Percentiles rank a stretch among this genome's conserved stretches.
Evolutionary conservation across 2,113 vertebrate species (phyloP).

Genomic region (Balaeniceps rex): DNA sequence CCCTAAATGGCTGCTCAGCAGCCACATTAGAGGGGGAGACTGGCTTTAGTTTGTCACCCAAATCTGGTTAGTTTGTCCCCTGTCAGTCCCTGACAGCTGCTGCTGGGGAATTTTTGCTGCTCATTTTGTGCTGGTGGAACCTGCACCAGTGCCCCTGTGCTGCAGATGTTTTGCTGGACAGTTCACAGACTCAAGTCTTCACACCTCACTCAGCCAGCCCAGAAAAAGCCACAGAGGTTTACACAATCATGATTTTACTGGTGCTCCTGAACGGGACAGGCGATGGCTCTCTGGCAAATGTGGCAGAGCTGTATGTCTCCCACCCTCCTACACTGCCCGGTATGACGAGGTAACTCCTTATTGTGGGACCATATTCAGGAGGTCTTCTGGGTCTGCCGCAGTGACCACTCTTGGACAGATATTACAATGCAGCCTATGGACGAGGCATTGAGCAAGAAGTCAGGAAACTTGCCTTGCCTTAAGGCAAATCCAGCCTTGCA

Average conservation of each 20-base stretch:
- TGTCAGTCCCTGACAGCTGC: not conserved
- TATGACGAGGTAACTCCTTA: not conserved
- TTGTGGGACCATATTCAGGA: not conserved
- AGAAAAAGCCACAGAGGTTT: not conserved
- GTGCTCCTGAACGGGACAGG: not conserved
- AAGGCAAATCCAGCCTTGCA: not conserved
- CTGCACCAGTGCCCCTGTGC: not conserved
- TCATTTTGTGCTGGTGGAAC: not conserved
- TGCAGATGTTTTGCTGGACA: not conserved
- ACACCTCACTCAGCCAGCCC: not conserved
- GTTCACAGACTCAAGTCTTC: not conserved
- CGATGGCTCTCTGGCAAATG: not conserved
- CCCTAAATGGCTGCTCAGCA: slow-evolving; percentile 45
- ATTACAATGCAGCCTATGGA: not conserved
- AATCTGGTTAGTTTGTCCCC: not conserved
- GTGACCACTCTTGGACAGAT: not conserved
- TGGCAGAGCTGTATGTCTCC: not conserved
- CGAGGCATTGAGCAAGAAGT: not conserved
- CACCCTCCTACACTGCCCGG: not conserved
- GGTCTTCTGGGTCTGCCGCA: not conserved
- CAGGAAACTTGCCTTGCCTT: not conserved
- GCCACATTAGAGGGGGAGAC: not conserved
- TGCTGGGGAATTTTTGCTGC: not conserved
- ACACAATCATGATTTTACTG: not conserved
- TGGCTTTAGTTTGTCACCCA: slow-evolving; percentile 9